Base-by-base conservation (phyloP, 2,888 invertebrate genomes). In the Vanessa cardui region DNA sequence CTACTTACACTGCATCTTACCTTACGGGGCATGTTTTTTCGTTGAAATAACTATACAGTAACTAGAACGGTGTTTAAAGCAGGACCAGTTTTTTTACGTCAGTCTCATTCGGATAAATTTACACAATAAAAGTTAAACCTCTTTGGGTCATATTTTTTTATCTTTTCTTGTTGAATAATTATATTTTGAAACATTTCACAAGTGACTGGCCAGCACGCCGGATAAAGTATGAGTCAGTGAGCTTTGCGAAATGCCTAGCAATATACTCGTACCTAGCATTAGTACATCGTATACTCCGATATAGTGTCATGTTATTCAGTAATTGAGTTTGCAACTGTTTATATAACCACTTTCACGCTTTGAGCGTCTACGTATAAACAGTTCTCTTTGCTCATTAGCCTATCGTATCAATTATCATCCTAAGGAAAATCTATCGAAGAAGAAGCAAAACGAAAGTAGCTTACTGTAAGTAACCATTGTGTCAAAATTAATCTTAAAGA, bases 341-440 rank as follows among this genome's bases (percentile, higher is more conserved):
- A 81, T 77, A 77, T 86, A 86, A 86, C 76, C 73, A 80, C 84
- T 86, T 87, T 87, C 84, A 83, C 84, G 77, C 21, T 50, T 33
- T 33, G 15, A 47, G 54, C 52, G 33, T 39, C 20, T 20, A 54
- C 20, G n/a, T 62, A 44, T 5, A 49, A 33, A 18, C 18, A 33
- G 31, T 33, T 61, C 21, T 61, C 6, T 21, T 44, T 39, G 73
- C 73, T 68, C 61, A 74, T 16, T 21, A 4, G 6, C 26, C 26
- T 46, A 45, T 15, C 46, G 15, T 6, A 21, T 46, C 21, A 58
- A 8, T 44, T 44, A 16, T 39, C 12, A 39, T 39, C 4, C 4
- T 39, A 39, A 12, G 26, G 26, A 26, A 26, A 26, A 26, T 26
- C 4, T 26, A 26, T 26, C 26, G 2, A n/a, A n/a, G n/a, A n/a